A percentile compares a stretch with the other conserved stretches of the same genome.
These are phyloP conservation scores for Sebastes minor DNA, from an alignment of 2,797 vertebrate species.

Conservation along the genomic window DNA sequence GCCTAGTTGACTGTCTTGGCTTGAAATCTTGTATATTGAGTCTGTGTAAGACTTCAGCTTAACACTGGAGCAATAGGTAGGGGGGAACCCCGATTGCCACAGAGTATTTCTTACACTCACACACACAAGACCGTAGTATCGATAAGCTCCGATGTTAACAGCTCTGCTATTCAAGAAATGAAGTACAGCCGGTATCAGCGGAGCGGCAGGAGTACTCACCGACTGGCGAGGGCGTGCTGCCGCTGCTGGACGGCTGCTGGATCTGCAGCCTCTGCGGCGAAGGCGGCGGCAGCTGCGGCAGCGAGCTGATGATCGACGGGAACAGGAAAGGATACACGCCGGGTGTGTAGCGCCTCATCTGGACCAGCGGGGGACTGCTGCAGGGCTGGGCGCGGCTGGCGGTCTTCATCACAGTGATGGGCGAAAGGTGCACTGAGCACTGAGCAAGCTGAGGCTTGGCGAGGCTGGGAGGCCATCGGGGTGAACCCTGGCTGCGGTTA, in stretches of 20 bases:
- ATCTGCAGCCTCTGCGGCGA: constrained; percentile 86
- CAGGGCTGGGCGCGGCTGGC: constrained; percentile 87
- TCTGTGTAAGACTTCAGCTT: no score
- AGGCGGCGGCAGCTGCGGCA: constrained; percentile 85
- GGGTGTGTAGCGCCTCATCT: constrained; percentile 91
- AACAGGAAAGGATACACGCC: constrained; percentile 91
- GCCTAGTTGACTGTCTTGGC: no score
- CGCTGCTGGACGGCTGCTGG: constrained; percentile 87
- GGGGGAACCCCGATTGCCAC: no score
- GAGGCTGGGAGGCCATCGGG: constrained; percentile 67
- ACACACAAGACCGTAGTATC: no score
- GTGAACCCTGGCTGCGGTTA: constrained; percentile 57
- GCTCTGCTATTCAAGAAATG: no score
- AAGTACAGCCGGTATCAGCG: no score
- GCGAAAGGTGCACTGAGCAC: constrained; percentile 51
- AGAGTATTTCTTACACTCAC: no score
- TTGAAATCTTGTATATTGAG: no score
- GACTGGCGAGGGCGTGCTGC: constrained; percentile 90
- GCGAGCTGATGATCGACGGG: constrained; percentile 91
- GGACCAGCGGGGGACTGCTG: constrained; percentile 88
- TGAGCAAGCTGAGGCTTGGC: constrained; percentile 42
- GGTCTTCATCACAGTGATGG: constrained; percentile 85
- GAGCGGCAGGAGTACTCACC: constrained; percentile 82
- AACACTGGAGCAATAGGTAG: no score
- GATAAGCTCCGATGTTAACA: no score